These are phyloP conservation scores for Rhinatrema bivittatum DNA, from an alignment of 2,797 vertebrate genomes.

Conservation along the genomic window DNA sequence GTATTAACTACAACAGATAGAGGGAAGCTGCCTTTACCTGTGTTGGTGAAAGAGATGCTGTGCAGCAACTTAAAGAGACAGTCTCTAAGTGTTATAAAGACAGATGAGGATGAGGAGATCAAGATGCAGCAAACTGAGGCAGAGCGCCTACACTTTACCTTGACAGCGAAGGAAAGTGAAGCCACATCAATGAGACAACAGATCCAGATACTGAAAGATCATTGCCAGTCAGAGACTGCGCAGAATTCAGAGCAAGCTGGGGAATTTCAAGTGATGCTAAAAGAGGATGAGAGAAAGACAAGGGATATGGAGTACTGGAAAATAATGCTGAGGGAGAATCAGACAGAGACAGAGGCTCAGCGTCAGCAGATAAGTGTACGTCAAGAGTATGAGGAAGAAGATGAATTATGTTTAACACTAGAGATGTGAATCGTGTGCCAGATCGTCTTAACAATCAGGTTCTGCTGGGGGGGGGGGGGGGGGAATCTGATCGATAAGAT, in stretches of 20 bases:
- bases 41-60: not conserved
- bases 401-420: no score
- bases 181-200: conserved; percentile 17
- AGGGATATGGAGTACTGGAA: conserved; percentile 43
- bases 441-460: no score
- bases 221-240: conserved; percentile 22
- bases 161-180: conserved; percentile 18
- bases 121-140: conserved; percentile 6
- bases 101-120: conserved; percentile 25
- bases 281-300: conserved; percentile 25
- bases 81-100: not conserved
- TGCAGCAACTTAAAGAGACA: not conserved
- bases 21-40: not conserved
- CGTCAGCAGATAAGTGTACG: conserved; percentile 38
- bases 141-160: conserved; percentile 1
- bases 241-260: conserved; percentile 28
- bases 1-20: no score
- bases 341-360: conserved; percentile 43
- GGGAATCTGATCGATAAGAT: no score
- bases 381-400: conserved; percentile 36
- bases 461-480: no score
- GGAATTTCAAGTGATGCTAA: conserved; percentile 25
- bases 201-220: conserved; percentile 16
- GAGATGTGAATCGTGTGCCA: no score
- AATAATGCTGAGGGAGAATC: conserved; percentile 43